These are phyloP conservation scores for Garrulus glandarius DNA, from an alignment of 2,797 vertebrate genomes.

Conservation along the genomic window DNA sequence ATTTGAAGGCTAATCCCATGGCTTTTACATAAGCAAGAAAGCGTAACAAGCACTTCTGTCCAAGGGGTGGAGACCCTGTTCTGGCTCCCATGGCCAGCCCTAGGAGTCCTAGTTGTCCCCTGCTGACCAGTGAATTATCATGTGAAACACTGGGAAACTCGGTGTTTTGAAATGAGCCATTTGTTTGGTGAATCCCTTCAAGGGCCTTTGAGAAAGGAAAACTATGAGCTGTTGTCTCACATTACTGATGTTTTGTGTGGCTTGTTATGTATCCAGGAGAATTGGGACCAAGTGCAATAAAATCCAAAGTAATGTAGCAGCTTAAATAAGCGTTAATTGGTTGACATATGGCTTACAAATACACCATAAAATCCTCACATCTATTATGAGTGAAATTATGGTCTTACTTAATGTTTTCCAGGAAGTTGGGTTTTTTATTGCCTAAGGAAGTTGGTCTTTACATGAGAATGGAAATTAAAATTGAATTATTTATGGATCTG, in stretches of 20 bases:
- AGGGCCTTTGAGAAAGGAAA: not conserved
- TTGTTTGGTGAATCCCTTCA: not conserved
- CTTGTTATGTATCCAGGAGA: not conserved
- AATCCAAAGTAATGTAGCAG: not conserved
- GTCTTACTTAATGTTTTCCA: not conserved
- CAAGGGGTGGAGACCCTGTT: not conserved
- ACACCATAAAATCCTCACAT: not conserved
- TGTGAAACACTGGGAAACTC: not conserved
- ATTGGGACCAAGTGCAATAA: not conserved
- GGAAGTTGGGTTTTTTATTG: not conserved
- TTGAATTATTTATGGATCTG: not conserved
- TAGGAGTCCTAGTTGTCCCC: not conserved
- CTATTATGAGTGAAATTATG: not conserved
- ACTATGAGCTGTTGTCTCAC: not conserved
- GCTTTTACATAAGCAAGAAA: constrained; percentile 60
- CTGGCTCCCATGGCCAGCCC: not conserved
- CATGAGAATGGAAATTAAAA: not conserved
- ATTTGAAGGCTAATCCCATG: constrained; percentile 58
- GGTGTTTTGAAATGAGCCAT: not conserved
- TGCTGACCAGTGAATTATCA: fast-evolving
- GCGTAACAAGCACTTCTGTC: not conserved
- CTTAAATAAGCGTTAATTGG: not conserved
- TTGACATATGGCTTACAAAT: not conserved
- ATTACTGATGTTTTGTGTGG: not conserved
- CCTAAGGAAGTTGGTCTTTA: not conserved